Base-by-base conservation (phyloP, 2,797 vertebrate species). In the Poeciliopsis presidionis region DNA sequence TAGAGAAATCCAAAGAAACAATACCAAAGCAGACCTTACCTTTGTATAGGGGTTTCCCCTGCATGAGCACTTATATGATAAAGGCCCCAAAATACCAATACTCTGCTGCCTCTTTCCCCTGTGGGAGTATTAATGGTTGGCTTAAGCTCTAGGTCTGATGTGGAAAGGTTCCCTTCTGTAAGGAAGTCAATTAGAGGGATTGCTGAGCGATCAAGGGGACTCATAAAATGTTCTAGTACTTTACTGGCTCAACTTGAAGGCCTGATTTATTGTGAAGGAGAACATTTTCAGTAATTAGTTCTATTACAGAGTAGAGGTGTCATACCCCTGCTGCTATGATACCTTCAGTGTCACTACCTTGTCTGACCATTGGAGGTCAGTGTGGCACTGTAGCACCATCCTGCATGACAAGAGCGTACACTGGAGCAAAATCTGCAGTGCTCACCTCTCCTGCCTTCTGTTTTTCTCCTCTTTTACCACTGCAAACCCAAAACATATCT, bases 301-400 rank as follows among this genome's bases (percentile, higher is more conserved):
- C 39, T 67, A 47, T 22, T 59, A 45, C 61, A 78, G 49, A 7
- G 14, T 12, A 22, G 74, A 69, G 73, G 11, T 84, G 33, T 13
- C 77, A 67, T 69, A 20, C 41, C 74, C 36, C 46, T 43, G 51
- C 7, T 0, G 45, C 0, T 47, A 61, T 74, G 63, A 67, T 69
- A n/a, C 11, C 41, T 69, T 43, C 25, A 0, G 51, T 25, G 80
- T 72, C 88, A 90, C 76, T 94, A 82, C 90, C 73, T 0, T 0
- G 0, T 79, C 7, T 83, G 87, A 33, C 93, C 95, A 89, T 82
- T 51, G 76, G 95, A 88, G 93, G 94, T 87, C 94, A 94, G 90
- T 93, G 86, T 94, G 78, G 91, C 13, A 90, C 93, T 74, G 79
- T 85, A 81, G 72, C 83, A 30, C 55, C 36, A 28, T 0, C 57